These are phyloP conservation scores for Drosophila sordidula DNA, from an alignment of 2,888 invertebrate genomes.

Conservation along the genomic window DNA sequence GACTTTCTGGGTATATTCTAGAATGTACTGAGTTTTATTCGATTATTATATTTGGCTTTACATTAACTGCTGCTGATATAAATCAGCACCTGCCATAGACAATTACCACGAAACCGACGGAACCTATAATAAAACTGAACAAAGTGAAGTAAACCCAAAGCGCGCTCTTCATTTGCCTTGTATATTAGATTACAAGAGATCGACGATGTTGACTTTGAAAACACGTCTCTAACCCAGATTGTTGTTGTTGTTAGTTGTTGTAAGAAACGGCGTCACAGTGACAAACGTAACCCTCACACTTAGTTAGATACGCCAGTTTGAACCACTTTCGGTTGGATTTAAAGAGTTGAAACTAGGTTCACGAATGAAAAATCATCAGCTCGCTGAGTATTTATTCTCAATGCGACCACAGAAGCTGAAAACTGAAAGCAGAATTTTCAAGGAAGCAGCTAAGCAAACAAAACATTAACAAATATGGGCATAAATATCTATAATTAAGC, in stretches of 20 bases:
- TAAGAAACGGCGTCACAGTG: slow-evolving; percentile 35
- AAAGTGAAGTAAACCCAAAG: slow-evolving; percentile 15
- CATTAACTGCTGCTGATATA: not conserved
- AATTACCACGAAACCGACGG: slow-evolving; percentile 43
- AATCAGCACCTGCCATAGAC: not conserved
- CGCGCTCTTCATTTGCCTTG: slow-evolving; percentile 23
- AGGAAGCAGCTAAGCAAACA: slow-evolving; percentile 43
- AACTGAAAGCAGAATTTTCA: slow-evolving; percentile 36
- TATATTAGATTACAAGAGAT: slow-evolving; percentile 69
- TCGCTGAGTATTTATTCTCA: slow-evolving; percentile 21
- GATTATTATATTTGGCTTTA: not conserved
- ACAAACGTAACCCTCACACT: slow-evolving; percentile 61
- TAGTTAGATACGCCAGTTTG: slow-evolving; percentile 64
- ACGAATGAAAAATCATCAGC: slow-evolving; percentile 27
- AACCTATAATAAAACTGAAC: slow-evolving; percentile 8
- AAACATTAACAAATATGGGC: slow-evolving; percentile 38
- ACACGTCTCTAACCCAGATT: slow-evolving; percentile 55
- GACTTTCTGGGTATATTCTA: too few species aligned
- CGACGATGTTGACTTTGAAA: slow-evolving; percentile 51
- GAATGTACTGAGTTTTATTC: too few species aligned
- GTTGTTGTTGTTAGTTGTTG: slow-evolving; percentile 26
- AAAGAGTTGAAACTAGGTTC: slow-evolving; percentile 59
- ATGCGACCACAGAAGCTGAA: slow-evolving; percentile 50
- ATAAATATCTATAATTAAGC: slow-evolving; percentile 38
- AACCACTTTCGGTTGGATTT: slow-evolving; percentile 72